Evolutionary conservation across 2,888 invertebrate genomes (phyloP).

Genomic region (Phengaris arion): DNA sequence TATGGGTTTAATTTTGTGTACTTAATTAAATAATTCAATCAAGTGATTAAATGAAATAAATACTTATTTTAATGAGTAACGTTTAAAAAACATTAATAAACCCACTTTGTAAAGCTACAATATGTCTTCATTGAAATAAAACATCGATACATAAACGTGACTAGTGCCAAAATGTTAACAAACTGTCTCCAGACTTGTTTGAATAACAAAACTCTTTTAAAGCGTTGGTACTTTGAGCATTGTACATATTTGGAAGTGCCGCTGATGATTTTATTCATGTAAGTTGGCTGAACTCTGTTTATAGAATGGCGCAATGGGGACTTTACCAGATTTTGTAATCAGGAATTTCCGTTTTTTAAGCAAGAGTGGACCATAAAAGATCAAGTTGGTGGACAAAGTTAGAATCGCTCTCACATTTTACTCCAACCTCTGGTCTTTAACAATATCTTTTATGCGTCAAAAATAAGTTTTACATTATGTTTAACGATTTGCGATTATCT

Average conservation of each 20-base stretch:
- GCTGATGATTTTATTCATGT: slow-evolving; percentile 32
- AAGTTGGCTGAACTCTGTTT: slow-evolving; percentile 22
- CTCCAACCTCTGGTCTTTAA: background rate
- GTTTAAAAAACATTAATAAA: background rate
- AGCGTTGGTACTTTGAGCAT: slow-evolving; percentile 27
- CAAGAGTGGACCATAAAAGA: slow-evolving; percentile 4
- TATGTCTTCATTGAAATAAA: background rate
- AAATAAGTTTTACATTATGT: background rate
- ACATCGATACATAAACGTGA: slow-evolving; percentile 12
- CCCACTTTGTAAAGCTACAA: background rate
- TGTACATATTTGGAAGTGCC: slow-evolving; percentile 29
- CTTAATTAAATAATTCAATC: too few relatives aligned
- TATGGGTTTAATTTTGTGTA: too few relatives aligned
- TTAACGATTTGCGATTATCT: too few relatives aligned
- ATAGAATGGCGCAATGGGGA: slow-evolving; percentile 21
- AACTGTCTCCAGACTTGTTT: slow-evolving; percentile 32
- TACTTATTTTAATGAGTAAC: background rate
- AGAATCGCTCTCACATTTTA: background rate
- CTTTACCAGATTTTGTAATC: slow-evolving; percentile 16
- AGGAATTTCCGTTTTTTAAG: slow-evolving; percentile 20
- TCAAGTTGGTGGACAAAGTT: slow-evolving; percentile 13
- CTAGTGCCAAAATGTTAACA: slow-evolving; percentile 33
- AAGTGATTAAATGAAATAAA: too few relatives aligned
- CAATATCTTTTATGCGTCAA: background rate
- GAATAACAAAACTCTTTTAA: slow-evolving; percentile 34